Evolutionary conservation across 2,888 invertebrate species (phyloP), one percentile per base, ranked within the genome.

Genomic region (Andrena minutula): DNA sequence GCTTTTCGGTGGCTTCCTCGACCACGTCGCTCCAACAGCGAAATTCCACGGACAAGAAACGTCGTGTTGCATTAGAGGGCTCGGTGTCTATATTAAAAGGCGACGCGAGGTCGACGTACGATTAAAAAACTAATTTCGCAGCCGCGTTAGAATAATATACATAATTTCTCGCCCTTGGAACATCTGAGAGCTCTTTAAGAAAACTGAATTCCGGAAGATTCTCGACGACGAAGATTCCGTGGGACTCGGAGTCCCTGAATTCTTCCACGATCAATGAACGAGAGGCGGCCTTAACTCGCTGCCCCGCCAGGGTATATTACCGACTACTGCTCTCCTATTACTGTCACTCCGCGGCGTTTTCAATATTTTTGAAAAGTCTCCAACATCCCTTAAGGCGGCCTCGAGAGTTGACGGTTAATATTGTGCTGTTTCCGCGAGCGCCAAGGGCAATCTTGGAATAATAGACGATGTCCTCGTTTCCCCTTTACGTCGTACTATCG

Each of bases 401-500:
- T 64, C 23, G 30, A 79, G 69, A 79, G 79, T 69, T 64, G 81
- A 70, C 74, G 63, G 68, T 53, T 72, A 73, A 80, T 80, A 80
- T 69, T 69, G 73, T 60, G 68, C 76, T 69, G 81, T 73, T 76
- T 69, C 61, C 72, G 49, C 66, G 73, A 77, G 41, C 58, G 70
- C 82, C 77, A 47, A 63, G 60, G 70, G 69, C 77, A 82, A 82
- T 77, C 65, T 82, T 69, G 76, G 69, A 83, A 83, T 83, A 83
- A 83, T 77, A 77, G 77, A 82, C 72, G 72, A 65, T 73, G 77
- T 77, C 77, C 73, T 28, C 72, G 76, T 64, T 73, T 60, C 78
- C 47, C 49, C 61, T 77, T 82, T 66, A 41, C 77, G 56, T 71
- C 72, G 61, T 71, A 4, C 71, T 60, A 71, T 81, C 71, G 60